These are phyloP conservation scores for Brachyhypopomus occidentalis DNA, from an alignment of 2,113 vertebrate species.

Conservation along the genomic window DNA sequence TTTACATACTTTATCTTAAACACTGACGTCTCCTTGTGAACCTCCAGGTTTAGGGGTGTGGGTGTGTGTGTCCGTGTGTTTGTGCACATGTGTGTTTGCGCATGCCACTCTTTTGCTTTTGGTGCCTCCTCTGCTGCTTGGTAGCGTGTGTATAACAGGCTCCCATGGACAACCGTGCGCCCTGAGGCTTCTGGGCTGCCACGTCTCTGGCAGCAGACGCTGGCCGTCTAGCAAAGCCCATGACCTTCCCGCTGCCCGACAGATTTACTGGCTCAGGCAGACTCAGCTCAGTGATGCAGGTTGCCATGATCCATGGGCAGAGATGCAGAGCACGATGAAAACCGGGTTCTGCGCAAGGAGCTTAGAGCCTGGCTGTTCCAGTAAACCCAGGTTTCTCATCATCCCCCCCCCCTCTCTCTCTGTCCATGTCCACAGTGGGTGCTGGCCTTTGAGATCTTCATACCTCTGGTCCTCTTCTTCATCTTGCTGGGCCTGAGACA, in stretches of 20 bases:
- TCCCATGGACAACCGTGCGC: constrained; percentile 1
- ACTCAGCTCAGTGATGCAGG: constrained; percentile 15
- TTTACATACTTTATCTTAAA: constrained; percentile 39
- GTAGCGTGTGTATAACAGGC: constrained; percentile 12
- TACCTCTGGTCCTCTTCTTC: constrained; percentile 94
- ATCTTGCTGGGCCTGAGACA: constrained; percentile 91
- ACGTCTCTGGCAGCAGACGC: constrained; percentile 21
- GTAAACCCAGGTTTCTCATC: neutral
- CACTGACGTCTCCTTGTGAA: constrained; percentile 20
- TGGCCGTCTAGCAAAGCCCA: constrained; percentile 35
- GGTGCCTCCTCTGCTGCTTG: neutral
- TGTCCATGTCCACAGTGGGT: constrained; percentile 82
- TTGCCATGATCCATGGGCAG: neutral
- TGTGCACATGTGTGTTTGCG: neutral
- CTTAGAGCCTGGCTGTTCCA: neutral
- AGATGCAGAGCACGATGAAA: neutral
- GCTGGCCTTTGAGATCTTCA: constrained; percentile 95
- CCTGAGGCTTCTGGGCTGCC: neutral
- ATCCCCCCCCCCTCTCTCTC: neutral
- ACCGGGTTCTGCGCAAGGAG: too few relatives aligned
- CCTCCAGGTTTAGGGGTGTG: constrained; percentile 37
- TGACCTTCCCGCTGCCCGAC: constrained; percentile 37
- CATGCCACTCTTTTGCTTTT: neutral
- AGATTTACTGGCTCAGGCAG: constrained; percentile 49
- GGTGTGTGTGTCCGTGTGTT: constrained; percentile 13